Evolutionary conservation across 2,888 invertebrate genomes (phyloP), one percentile per base, ranked within the genome.

Genomic region (Coenonympha glycerion): DNA sequence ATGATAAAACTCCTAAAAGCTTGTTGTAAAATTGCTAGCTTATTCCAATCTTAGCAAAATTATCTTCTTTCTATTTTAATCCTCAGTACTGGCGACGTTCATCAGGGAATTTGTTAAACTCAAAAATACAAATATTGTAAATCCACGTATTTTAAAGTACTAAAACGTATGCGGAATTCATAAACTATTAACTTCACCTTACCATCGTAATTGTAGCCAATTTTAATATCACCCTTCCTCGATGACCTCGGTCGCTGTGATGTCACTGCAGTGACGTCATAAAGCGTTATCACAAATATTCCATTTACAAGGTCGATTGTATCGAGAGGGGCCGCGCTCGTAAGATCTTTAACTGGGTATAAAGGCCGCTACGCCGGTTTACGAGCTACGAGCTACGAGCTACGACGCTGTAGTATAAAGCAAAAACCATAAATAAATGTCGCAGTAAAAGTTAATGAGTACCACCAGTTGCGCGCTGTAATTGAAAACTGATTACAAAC

Each of bases 261-360:
- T 39, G 39, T 39, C 24, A 53, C 56, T 44, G 47, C 49, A 31
- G 53, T 33, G 52, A 49, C 37, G 39, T 15, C 39, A 39, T 59
- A 55, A 59, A 56, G 47, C 42, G 54, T 59, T 57, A 59, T 59
- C 59, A 44, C 47, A 54, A 56, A 55, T 57, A 59, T 54, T 56
- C 47, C 52, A 59, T 59, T 56, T 56, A 54, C 47, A 44, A 47
- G 47, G 47, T 37, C 46, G 36, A 50, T 46, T 40, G 44, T 47
- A 45, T 47, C 39, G 24, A 33, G 6, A 36, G 18, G 13, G 36
- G 24, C 36, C 26, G 22, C n/a, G 6, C 24, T 46, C 26, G 33
- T 46, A 46, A 46, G 36, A 26, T 36, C 28, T 24, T 46, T 36
- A 28, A 28, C 36, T 36, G 26, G 9, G 5, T 26, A 28, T 46